These are phyloP conservation scores for Falco cherrug DNA, from an alignment of 2,797 vertebrate genomes.

Conservation along the genomic window DNA sequence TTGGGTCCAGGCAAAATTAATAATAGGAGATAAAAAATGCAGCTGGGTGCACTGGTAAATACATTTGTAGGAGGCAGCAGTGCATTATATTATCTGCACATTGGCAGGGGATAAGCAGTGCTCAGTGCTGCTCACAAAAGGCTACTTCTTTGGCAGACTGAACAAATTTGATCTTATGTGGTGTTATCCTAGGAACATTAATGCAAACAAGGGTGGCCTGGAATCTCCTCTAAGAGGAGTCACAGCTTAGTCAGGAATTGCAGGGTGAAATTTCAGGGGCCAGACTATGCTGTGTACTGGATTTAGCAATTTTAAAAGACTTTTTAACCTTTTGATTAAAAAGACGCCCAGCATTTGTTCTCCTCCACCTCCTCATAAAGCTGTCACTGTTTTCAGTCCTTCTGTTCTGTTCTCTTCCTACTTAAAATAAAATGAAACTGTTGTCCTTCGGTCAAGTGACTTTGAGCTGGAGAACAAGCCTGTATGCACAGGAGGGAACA, in stretches of 20 bases:
- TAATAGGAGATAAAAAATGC: background rate
- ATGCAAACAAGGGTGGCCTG: background rate
- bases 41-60: background rate
- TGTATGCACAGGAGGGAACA: background rate
- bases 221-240: background rate
- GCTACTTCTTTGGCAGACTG: background rate
- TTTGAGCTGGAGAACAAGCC: background rate
- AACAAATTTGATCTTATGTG: background rate
- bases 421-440: conserved; percentile 21
- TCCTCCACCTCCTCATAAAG: conserved; percentile 47
- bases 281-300: background rate
- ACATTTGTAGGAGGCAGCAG: background rate
- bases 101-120: background rate
- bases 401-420: background rate
- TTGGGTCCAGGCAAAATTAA: background rate
- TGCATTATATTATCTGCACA: background rate
- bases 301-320: background rate
- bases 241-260: background rate
- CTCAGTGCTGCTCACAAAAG: background rate
- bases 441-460: background rate
- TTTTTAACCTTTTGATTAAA: conserved; percentile 47
- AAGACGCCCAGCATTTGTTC: conserved; percentile 8
- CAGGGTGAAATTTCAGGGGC: background rate
- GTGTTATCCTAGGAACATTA: background rate
- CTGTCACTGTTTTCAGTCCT: conserved; percentile 29